Percentiles rank a stretch among this genome's conserved stretches.
Evolutionary conservation across 2,888 invertebrate species (phyloP).

Genomic region (Dyspetes luteomarginatus): DNA sequence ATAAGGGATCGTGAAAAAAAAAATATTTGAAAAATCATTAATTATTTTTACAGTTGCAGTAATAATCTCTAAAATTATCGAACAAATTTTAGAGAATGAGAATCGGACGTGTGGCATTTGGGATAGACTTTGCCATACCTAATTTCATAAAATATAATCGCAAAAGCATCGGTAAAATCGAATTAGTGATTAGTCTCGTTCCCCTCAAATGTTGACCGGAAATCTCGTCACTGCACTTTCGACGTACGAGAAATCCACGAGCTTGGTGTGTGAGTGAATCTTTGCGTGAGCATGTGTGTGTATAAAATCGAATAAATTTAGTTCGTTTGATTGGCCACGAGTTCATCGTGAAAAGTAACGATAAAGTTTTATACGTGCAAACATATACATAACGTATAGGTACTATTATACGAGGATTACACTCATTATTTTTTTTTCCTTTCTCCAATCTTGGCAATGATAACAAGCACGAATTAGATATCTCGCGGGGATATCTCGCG

Average conservation of each 20-base stretch:
- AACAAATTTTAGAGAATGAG: too few species aligned
- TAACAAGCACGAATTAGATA: neutral
- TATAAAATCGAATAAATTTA: neutral
- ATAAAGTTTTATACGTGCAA: conserved; percentile 20
- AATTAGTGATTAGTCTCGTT: conserved; percentile 20
- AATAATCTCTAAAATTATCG: too few species aligned
- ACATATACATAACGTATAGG: too few species aligned
- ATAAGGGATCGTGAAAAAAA: too few species aligned
- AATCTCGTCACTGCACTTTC: conserved; percentile 29
- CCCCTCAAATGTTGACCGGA: conserved; percentile 14
- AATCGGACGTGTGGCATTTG: too few species aligned
- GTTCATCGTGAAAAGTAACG: conserved; percentile 17
- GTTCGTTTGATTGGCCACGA: conserved; percentile 34
- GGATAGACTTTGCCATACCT: neutral
- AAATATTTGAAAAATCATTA: too few species aligned
- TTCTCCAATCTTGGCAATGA: neutral
- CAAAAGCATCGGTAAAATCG: neutral
- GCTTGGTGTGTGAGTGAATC: neutral
- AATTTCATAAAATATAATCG: neutral
- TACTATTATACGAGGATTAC: conserved; percentile 23
- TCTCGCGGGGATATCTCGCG: neutral
- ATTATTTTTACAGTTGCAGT: too few species aligned
- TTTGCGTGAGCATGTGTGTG: neutral
- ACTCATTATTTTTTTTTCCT: conserved; percentile 12
- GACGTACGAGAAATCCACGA: conserved; percentile 13